phyloP scores from a whole-genome alignment of 2,797 vertebrate genomes.

The Centropyge bicolor region DNA sequence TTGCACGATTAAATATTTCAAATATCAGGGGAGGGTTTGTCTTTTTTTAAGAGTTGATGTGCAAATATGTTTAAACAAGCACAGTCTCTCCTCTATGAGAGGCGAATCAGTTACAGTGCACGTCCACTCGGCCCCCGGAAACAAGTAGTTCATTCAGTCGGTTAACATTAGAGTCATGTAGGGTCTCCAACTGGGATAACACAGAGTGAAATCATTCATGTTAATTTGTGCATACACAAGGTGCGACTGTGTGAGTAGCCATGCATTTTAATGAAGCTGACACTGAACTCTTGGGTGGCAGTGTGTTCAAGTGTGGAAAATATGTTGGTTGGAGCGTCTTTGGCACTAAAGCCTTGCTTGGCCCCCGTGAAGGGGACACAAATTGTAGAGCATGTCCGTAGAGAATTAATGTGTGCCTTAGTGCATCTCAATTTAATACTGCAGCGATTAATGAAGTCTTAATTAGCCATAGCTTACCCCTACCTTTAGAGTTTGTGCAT shows the following conservation, averaged over 20 bases:
- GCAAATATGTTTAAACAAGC: conserved; percentile 21
- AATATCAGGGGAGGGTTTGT: not conserved
- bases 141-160: conserved; percentile 62
- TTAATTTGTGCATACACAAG: conserved; percentile 77
- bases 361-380: conserved; percentile 53
- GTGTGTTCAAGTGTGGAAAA: conserved; percentile 74
- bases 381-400: conserved; percentile 54
- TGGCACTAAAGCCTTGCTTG: conserved; percentile 64
- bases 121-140: conserved; percentile 42
- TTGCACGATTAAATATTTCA: conserved; percentile 1
- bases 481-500: conserved; percentile 32
- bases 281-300: conserved; percentile 62
- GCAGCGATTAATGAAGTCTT: conserved; percentile 60
- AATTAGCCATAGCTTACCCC: conserved; percentile 54
- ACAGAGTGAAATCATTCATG: conserved; percentile 72
- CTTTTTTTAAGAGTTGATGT: conserved; percentile 15
- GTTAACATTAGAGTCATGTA: conserved; percentile 74
- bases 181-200: conserved; percentile 76
- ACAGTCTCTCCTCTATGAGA: conserved; percentile 10
- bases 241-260: conserved; percentile 66
- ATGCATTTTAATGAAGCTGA: conserved; percentile 78
- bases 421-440: conserved; percentile 61
- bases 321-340: conserved; percentile 59
- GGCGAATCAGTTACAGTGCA: conserved; percentile 40
- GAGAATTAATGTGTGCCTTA: conserved; percentile 61